A percentile compares a stretch with the other conserved stretches of the same genome.
phyloP scores from a whole-genome alignment of 2,797 vertebrate genomes.

The Sebastes cheni region DNA sequence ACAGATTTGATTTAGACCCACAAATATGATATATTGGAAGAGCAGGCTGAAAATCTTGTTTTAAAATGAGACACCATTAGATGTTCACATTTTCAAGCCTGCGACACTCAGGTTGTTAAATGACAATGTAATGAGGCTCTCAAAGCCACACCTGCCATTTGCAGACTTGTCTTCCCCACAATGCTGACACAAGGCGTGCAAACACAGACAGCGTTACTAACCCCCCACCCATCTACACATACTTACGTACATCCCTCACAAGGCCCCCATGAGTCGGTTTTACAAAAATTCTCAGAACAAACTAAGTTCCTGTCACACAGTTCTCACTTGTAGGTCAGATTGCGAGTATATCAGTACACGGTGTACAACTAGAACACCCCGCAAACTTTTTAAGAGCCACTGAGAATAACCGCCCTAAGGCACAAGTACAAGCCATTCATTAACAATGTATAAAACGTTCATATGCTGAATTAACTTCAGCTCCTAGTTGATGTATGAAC shows the following conservation, averaged over 20 bases:
- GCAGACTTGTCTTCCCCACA: conserved; percentile 55
- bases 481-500: conserved; percentile 2
- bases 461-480: conserved; percentile 15
- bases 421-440: not conserved
- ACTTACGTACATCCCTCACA: conserved; percentile 11
- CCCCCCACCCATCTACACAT: conserved; percentile 17
- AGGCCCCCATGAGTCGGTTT: conserved; percentile 58
- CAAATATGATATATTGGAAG: not conserved
- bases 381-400: not conserved
- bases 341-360: not conserved
- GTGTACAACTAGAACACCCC: conserved; percentile 6
- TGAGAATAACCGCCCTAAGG: not conserved
- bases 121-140: conserved; percentile 27
- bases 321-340: conserved; percentile 33
- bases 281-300: conserved; percentile 70
- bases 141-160: conserved; percentile 62
- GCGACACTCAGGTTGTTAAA: conserved; percentile 6
- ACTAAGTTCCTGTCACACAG: conserved; percentile 60
- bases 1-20: not conserved
- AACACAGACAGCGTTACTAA: conserved; percentile 57
- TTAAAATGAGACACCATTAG: not conserved
- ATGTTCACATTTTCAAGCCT: conserved; percentile 27
- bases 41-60: not conserved
- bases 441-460: conserved; percentile 4
- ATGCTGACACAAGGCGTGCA: conserved; percentile 55